Percentiles rank a stretch among this genome's conserved stretches.
Evolutionary conservation across 1,140 invertebrate genomes (phyloP).

Genomic region (Venustaconcha ellipsiformis): DNA sequence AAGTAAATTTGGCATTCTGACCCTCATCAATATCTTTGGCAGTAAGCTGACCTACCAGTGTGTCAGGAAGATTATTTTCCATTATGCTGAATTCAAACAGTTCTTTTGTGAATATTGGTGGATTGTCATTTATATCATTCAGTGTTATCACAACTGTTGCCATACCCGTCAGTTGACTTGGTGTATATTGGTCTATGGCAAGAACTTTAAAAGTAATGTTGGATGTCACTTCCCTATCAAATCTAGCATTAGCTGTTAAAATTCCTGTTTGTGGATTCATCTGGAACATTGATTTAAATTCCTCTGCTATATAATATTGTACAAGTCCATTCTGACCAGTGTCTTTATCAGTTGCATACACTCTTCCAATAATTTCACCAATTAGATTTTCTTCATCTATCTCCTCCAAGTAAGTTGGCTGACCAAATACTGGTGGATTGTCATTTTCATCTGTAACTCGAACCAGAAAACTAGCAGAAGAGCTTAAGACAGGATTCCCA

Average conservation of each 20-base stretch:
- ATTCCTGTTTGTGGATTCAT: slow-evolving; percentile 89
- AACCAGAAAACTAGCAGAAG: slow-evolving; percentile 90
- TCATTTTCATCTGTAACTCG: slow-evolving; percentile 94
- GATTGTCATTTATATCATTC: slow-evolving; percentile 94
- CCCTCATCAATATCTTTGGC: slow-evolving; percentile 92
- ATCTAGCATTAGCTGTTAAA: slow-evolving; percentile 83
- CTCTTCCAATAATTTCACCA: slow-evolving; percentile 88
- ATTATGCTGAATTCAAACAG: slow-evolving; percentile 49
- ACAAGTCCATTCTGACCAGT: slow-evolving; percentile 93
- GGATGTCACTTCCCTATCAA: slow-evolving; percentile 91
- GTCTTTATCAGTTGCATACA: slow-evolving; percentile 93
- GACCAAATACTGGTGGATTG: slow-evolving; percentile 93
- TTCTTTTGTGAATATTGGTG: slow-evolving; percentile 82
- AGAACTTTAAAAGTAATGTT: slow-evolving; percentile 91
- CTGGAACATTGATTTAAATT: slow-evolving; percentile 86
- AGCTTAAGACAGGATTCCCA: slow-evolving; percentile 86
- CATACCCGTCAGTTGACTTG: slow-evolving; percentile 82
- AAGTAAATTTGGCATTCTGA: slow-evolving; percentile 77
- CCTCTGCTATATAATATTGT: slow-evolving; percentile 81
- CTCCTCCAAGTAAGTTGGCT: slow-evolving; percentile 85
- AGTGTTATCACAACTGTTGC: slow-evolving; percentile 89
- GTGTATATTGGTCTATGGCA: slow-evolving; percentile 87
- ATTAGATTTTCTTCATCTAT: slow-evolving; percentile 93
- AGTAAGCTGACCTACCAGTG: slow-evolving; percentile 83
- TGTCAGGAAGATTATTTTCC: slow-evolving; percentile 73